A percentile compares a stretch with the other conserved stretches of the same genome.
These are phyloP conservation scores for Pantherophis vulpinus DNA, from an alignment of 2,797 vertebrate species.

Conservation along the genomic window DNA sequence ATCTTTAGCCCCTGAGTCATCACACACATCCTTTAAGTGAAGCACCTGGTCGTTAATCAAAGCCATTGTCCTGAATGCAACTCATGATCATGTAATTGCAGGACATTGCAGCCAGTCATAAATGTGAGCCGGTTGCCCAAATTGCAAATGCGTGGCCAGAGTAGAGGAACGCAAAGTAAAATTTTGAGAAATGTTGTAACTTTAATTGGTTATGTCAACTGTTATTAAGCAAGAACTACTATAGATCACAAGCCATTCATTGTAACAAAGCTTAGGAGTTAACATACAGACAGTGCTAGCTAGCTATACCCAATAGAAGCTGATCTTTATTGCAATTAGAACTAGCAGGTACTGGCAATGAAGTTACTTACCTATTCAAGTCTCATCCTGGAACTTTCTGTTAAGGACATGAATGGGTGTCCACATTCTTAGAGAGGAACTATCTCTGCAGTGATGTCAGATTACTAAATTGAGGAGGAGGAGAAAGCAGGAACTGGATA, in stretches of 20 bases:
- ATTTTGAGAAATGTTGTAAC: not conserved
- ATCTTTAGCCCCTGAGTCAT: not conserved
- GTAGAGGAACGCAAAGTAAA: not conserved
- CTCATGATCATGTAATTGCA: not conserved
- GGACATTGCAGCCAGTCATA: not conserved
- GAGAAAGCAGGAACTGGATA: not conserved
- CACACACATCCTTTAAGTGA: not conserved
- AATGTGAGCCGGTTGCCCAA: not conserved
- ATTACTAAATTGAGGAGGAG: not conserved
- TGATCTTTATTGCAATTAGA: not conserved
- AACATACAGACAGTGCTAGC: not conserved
- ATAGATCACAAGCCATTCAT: not conserved
- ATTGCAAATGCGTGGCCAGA: not conserved
- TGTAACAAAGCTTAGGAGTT: not conserved
- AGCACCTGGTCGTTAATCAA: not conserved
- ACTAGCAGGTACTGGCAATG: not conserved
- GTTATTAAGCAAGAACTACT: not conserved
- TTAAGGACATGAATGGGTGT: not conserved
- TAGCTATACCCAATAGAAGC: not conserved
- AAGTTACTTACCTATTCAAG: not conserved
- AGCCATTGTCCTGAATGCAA: not conserved
- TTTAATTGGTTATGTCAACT: not conserved
- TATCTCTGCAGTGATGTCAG: not conserved
- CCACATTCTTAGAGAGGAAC: not conserved
- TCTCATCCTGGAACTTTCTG: not conserved